A percentile compares a stretch with the other conserved stretches of the same genome.
These are phyloP conservation scores for Sander vitreus DNA, from an alignment of 2,113 vertebrate species.

Conservation along the genomic window DNA sequence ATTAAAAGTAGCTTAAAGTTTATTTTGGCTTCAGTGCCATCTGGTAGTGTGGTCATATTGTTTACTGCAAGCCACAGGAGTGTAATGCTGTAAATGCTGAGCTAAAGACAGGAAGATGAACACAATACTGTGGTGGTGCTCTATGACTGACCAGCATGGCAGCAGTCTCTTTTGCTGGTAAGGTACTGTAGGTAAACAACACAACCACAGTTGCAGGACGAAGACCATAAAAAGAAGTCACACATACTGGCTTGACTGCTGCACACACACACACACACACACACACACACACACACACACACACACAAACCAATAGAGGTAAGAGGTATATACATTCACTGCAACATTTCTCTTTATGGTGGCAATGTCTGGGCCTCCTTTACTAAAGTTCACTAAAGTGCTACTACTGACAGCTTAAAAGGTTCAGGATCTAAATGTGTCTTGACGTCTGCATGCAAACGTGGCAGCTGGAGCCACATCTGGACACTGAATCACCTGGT, in stretches of 20 bases:
- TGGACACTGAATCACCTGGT: not conserved
- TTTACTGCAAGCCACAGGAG: not conserved
- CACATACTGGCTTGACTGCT: not conserved
- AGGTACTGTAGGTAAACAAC: not conserved
- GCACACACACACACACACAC: not conserved
- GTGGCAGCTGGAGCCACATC: slow-evolving; percentile 1
- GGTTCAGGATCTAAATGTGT: slow-evolving; percentile 9
- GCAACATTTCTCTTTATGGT: slow-evolving; percentile 5
- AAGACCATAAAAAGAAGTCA: not conserved
- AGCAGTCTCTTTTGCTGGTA: not conserved
- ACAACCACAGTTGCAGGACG: not conserved
- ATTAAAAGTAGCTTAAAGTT: not conserved
- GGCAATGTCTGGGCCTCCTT: not conserved
- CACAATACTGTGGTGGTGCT: not conserved
- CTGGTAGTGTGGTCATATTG: not conserved
- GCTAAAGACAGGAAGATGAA: not conserved
- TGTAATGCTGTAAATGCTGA: not conserved
- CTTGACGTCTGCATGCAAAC: slow-evolving; percentile 3
- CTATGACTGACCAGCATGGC: not conserved
- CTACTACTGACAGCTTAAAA: not conserved
- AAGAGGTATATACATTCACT: slow-evolving; percentile 3
- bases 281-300: not conserved
- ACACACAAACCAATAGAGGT: no score
- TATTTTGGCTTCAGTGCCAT: not conserved
- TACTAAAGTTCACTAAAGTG: slow-evolving; percentile 8